phyloP scores from a whole-genome alignment of 1,140 invertebrate genomes.

The Eulimnadia texana region DNA sequence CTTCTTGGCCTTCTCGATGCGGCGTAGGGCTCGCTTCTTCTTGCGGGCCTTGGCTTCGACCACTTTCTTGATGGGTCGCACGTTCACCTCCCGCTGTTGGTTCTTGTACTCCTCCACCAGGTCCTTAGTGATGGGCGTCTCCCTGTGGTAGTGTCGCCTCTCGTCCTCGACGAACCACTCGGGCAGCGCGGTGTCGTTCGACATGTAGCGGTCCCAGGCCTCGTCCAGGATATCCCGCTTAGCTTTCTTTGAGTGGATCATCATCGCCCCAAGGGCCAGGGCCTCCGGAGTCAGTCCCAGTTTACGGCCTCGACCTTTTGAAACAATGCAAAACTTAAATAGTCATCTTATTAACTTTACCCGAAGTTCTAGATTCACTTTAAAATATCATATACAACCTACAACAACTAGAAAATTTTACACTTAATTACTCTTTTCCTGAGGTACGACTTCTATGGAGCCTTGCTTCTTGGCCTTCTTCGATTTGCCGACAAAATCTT shows the following conservation, averaged over 20 bases:
- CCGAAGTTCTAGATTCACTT: too few species aligned
- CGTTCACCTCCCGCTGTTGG: constrained; percentile 70
- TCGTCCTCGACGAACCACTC: constrained; percentile 96
- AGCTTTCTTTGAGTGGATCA: constrained; percentile 69
- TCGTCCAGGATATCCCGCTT: constrained; percentile 71
- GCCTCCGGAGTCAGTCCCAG: constrained; percentile 67
- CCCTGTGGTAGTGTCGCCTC: constrained; percentile 68
- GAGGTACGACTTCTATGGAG: constrained; percentile 50
- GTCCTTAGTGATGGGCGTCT: constrained; percentile 56
- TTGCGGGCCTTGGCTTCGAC: constrained; percentile 95
- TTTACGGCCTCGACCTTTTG: constrained; percentile 32
- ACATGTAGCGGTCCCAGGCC: constrained; percentile 79
- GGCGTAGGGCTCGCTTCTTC: constrained; percentile 71
- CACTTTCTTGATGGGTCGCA: constrained; percentile 92
- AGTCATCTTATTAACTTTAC: too few species aligned
- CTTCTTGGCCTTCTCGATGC: constrained; percentile 88
- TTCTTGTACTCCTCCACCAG: constrained; percentile 37
- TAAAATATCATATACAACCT: background rate
- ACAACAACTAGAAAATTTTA: background rate
- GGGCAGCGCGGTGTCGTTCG: constrained; percentile 78
- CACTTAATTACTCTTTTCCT: constrained; percentile 17
- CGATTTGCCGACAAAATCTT: constrained; percentile 20
- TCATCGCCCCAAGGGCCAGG: constrained; percentile 67
- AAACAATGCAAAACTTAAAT: constrained; percentile 21
- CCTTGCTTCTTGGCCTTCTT: constrained; percentile 27